Percentiles rank a stretch among this genome's conserved stretches.
These are phyloP conservation scores for Frieseomelitta varia DNA, from an alignment of 1,140 invertebrate species.

Conservation along the genomic window DNA sequence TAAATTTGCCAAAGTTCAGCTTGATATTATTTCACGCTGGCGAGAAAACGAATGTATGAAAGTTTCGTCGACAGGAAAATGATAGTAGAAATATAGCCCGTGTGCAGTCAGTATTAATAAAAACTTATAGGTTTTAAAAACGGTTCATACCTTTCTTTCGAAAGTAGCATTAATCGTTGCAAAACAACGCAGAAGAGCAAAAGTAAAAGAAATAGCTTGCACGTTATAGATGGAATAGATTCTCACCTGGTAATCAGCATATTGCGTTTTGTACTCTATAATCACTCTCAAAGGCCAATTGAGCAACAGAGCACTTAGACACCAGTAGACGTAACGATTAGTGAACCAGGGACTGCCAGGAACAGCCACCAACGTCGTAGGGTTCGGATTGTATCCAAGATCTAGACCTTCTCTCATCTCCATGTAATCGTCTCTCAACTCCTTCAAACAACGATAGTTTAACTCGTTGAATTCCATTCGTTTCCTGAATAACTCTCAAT, in stretches of 20 bases:
- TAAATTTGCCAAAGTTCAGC: too few relatives aligned
- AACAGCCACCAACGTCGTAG: conserved; percentile 85
- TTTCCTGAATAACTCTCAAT: neutral
- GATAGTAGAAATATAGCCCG: too few relatives aligned
- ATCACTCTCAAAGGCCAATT: conserved; percentile 93
- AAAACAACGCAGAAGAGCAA: too few relatives aligned
- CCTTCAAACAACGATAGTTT: conserved; percentile 80
- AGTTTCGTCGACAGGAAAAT: too few relatives aligned
- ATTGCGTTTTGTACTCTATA: conserved; percentile 93
- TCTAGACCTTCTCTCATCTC: conserved; percentile 94
- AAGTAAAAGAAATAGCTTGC: too few relatives aligned
- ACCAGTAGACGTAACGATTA: conserved; percentile 88
- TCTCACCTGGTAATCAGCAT: conserved; percentile 89
- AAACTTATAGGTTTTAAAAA: too few relatives aligned
- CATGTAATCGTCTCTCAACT: conserved; percentile 93
- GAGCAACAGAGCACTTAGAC: conserved; percentile 88
- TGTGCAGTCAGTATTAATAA: too few relatives aligned
- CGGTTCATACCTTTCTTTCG: too few relatives aligned
- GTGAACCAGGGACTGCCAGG: conserved; percentile 86
- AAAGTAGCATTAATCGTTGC: too few relatives aligned
- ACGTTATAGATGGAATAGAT: neutral
- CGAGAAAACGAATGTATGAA: too few relatives aligned
- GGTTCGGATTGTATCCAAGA: conserved; percentile 84
- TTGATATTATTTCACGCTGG: too few relatives aligned
- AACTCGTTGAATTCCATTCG: neutral